Conservation (phyloP, 2,113 vertebrate genomes). For the Tylochromis polylepis region DNA sequence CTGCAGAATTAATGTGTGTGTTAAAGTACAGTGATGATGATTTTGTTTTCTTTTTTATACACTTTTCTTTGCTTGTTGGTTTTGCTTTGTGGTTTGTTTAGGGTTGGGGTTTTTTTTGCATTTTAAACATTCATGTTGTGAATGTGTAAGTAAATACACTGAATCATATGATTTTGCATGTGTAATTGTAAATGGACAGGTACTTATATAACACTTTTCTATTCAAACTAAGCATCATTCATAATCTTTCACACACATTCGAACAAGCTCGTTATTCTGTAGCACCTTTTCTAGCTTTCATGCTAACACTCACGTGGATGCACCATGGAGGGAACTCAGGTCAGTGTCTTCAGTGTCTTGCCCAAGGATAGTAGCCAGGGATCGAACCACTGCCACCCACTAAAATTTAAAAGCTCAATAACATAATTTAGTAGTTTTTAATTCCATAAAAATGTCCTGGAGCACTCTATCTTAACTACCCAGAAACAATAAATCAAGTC, state of each 20-base stretch:
- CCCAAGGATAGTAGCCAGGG: neutral
- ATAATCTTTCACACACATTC: neutral
- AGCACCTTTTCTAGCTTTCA: neutral
- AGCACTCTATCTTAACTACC: neutral
- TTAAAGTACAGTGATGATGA: neutral
- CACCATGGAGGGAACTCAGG: neutral
- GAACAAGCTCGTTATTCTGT: neutral
- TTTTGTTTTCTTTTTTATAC: neutral
- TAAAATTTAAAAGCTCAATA: neutral
- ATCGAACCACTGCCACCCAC: neutral
- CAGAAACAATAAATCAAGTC: neutral
- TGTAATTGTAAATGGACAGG: neutral
- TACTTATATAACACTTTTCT: rapidly evolving
- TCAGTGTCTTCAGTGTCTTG: neutral
- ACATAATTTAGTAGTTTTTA: neutral
- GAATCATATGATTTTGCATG: neutral
- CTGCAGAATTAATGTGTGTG: neutral
- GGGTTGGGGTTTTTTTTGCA: neutral
- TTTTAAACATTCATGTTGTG: neutral
- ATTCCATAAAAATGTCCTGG: neutral
- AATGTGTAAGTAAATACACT: neutral
- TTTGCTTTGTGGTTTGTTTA: neutral
- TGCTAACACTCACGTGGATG: neutral
- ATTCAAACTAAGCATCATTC: neutral
- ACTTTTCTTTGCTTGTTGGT: neutral